Percentiles rank a stretch among this genome's conserved stretches.
Conservation (phyloP, 2,113 vertebrate species). For the Gavialis gangeticus region DNA sequence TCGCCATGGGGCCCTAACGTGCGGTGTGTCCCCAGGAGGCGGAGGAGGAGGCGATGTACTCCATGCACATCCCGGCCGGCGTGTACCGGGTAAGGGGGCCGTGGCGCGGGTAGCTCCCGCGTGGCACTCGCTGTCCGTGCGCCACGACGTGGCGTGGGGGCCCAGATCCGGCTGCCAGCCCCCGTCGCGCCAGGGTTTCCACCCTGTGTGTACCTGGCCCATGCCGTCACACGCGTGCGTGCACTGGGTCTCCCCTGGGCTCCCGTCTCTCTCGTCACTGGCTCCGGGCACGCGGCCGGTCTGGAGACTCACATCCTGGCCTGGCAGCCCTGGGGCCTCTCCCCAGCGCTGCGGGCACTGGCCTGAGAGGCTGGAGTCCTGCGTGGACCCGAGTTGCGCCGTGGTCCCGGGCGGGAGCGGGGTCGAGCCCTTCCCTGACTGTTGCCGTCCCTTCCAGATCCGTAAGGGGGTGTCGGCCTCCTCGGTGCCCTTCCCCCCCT, state of each 20-base stretch:
- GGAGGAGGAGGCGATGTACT: slow-evolving; percentile 81
- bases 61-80: slow-evolving; percentile 76
- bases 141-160: background rate
- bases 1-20: background rate
- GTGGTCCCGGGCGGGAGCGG: background rate
- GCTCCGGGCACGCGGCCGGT: background rate
- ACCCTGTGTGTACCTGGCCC: background rate
- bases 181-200: background rate
- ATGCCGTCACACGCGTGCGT: too few relatives aligned
- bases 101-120: slow-evolving; percentile 20
- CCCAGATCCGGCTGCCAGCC: background rate
- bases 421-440: accelerated
- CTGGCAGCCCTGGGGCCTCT: background rate
- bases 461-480: slow-evolving; percentile 89
- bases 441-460: slow-evolving; percentile 81
- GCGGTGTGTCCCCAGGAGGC: slow-evolving; percentile 72
- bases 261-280: too few relatives aligned
- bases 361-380: background rate
- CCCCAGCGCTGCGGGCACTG: background rate
- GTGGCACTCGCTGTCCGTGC: background rate
- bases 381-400: background rate
- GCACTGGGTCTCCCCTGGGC: too few relatives aligned
- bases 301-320: background rate
- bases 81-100: slow-evolving; percentile 81
- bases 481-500: slow-evolving; percentile 86